A percentile compares a stretch with the other conserved stretches of the same genome.
phyloP scores from a whole-genome alignment of 1,140 invertebrate genomes.

The Microplitis demolitor region DNA sequence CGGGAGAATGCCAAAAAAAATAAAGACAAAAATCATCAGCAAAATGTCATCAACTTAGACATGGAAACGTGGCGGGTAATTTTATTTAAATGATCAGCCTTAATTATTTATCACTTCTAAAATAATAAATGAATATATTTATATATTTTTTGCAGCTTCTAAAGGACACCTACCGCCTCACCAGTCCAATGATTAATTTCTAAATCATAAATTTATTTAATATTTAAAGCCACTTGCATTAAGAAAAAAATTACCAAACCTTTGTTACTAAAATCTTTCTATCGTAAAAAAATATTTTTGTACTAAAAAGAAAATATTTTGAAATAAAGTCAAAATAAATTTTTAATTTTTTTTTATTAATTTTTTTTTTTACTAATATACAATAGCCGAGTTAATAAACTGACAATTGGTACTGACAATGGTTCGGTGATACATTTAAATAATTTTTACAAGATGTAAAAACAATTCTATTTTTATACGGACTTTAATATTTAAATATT shows the following conservation, averaged over 20 bases:
- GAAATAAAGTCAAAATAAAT: neutral
- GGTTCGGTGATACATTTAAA: too few relatives aligned
- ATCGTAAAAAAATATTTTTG: too few relatives aligned
- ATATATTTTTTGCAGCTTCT: slow-evolving; percentile 48
- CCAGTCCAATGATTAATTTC: slow-evolving; percentile 49
- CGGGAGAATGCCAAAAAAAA: slow-evolving; percentile 28
- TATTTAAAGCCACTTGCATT: neutral
- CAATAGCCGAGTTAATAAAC: neutral
- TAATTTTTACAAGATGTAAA: neutral
- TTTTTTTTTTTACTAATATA: slow-evolving; percentile 43
- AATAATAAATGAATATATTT: too few relatives aligned
- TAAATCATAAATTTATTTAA: neutral
- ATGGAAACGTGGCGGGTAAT: neutral
- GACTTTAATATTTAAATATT: too few relatives aligned
- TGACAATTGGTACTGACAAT: too few relatives aligned
- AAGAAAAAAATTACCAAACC: too few relatives aligned
- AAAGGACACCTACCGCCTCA: slow-evolving; percentile 35
- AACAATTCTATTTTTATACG: neutral
- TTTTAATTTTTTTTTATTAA: slow-evolving; percentile 38
- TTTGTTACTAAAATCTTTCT: too few relatives aligned
- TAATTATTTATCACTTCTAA: too few relatives aligned
- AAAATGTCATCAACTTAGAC: neutral
- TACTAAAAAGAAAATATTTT: too few relatives aligned
- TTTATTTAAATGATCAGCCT: too few relatives aligned
- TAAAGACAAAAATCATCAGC: neutral